Base-by-base conservation (phyloP, 2,797 vertebrate species). In the Tapirus indicus region DNA sequence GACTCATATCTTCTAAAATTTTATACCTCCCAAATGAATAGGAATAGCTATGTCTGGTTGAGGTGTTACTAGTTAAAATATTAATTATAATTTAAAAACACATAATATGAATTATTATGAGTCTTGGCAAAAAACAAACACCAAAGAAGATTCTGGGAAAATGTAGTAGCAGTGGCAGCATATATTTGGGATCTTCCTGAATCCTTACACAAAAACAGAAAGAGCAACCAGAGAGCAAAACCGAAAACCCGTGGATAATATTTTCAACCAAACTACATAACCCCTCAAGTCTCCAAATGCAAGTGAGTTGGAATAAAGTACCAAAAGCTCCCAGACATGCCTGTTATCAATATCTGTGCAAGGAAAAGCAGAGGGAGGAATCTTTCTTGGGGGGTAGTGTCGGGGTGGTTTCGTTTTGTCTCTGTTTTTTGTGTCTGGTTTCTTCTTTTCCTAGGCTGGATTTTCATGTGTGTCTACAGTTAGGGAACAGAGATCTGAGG, bases 381-480 rank as follows among this genome's bases (percentile, higher is more conserved):
- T 1, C 17, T 29, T 11, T 91, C 7, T 96, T 82, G 72, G 66
- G 64, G 25, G 25, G 25, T 25, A 8, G 29, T 47, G 47, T 9
- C 47, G 11, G 44, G 3, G 35, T 64, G 91, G 56, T 82, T 97
- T 96, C 95, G 95, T 98, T 97, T 97, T 97, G 95, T 96, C 94
- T 98, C 89, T 96, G 82, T 68, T 88, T 92, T 95, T 38, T 88
- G 44, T 38, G 62, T 77, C 58, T 94, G 82, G 6, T 85, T 87
- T 96, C 92, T 96, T 85, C 94, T 90, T 86, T 92, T 64, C 74
- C 74, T 71, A 97, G 97, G 47, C 94, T 98, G 97, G 49, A 49
- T 92, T 98, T 97, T 98, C 93, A 32, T 89, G 84, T 0, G 56
- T 10, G 0, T 78, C 97, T 96, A 96, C 98, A 98, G 96, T 35